phyloP scores from a whole-genome alignment of 1,140 invertebrate genomes.

The Sminthurinus signatus region DNA sequence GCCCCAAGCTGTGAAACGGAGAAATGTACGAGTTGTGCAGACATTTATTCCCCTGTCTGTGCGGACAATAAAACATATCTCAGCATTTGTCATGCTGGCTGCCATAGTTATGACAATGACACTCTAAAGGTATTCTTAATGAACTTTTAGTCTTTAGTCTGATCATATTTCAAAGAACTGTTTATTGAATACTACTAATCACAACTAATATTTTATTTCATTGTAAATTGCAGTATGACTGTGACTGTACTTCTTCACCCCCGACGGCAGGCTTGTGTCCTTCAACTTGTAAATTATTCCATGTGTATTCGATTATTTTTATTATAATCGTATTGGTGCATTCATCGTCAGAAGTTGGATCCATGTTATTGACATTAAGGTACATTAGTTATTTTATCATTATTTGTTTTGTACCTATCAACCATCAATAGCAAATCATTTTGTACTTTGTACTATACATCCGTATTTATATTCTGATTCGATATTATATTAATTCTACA shows the following conservation, averaged over 20 bases:
- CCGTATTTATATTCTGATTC: too few relatives aligned
- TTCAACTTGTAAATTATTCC: slow-evolving; percentile 68
- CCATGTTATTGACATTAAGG: slow-evolving; percentile 73
- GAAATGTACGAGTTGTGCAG: slow-evolving; percentile 15
- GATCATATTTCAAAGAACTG: too few relatives aligned
- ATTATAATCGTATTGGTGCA: slow-evolving; percentile 83
- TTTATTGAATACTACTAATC: too few relatives aligned
- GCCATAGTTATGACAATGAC: slow-evolving; percentile 43
- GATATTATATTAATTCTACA: too few relatives aligned
- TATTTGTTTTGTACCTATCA: too few relatives aligned
- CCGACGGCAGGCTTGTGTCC: slow-evolving; percentile 69
- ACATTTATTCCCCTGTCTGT: slow-evolving; percentile 49
- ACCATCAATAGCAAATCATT: too few relatives aligned
- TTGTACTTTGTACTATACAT: too few relatives aligned
- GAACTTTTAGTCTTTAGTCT: too few relatives aligned
- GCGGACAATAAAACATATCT: slow-evolving; percentile 70
- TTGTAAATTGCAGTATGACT: slow-evolving; percentile 37
- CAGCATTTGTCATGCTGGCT: slow-evolving; percentile 83
- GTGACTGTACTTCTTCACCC: slow-evolving; percentile 38
- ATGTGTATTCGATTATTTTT: slow-evolving; percentile 63
- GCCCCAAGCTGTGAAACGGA: slow-evolving; percentile 22
- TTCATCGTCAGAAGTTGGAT: slow-evolving; percentile 62
- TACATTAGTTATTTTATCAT: too few relatives aligned
- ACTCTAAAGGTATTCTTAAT: neutral
- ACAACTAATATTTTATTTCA: neutral